These are phyloP conservation scores for Rhegmatorhina hoffmannsi DNA, from an alignment of 2,113 vertebrate genomes.

Conservation along the genomic window DNA sequence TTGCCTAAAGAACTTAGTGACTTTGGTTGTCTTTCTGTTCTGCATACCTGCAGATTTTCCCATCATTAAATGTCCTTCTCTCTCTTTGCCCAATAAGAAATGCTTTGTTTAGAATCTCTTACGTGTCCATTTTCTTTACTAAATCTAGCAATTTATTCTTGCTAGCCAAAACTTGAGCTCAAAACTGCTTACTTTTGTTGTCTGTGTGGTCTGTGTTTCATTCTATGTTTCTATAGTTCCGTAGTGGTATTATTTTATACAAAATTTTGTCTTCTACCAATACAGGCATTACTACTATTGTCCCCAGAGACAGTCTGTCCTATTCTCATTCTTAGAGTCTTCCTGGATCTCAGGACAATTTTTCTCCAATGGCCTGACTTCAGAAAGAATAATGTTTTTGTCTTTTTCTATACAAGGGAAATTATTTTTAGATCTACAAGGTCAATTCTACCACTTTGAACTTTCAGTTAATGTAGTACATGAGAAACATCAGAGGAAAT, in stretches of 20 bases:
- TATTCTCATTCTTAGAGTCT: background rate
- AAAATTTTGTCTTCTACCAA: background rate
- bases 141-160: background rate
- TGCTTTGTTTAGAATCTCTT: background rate
- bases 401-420: background rate
- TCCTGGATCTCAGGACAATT: background rate
- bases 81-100: background rate
- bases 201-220: background rate
- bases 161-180: background rate
- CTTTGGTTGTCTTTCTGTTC: background rate
- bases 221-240: background rate
- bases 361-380: background rate
- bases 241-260: background rate
- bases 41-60: background rate
- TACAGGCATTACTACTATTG: background rate
- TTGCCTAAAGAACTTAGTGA: background rate
- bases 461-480: background rate
- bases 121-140: background rate
- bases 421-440: background rate
- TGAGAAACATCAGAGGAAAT: background rate
- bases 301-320: background rate
- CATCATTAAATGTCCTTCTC: background rate
- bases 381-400: background rate
- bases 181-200: background rate
- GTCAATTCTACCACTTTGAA: background rate